Evolutionary conservation across 2,888 invertebrate genomes (phyloP), one percentile per base, ranked within the genome.

Genomic region (Eupithecia exiguata): DNA sequence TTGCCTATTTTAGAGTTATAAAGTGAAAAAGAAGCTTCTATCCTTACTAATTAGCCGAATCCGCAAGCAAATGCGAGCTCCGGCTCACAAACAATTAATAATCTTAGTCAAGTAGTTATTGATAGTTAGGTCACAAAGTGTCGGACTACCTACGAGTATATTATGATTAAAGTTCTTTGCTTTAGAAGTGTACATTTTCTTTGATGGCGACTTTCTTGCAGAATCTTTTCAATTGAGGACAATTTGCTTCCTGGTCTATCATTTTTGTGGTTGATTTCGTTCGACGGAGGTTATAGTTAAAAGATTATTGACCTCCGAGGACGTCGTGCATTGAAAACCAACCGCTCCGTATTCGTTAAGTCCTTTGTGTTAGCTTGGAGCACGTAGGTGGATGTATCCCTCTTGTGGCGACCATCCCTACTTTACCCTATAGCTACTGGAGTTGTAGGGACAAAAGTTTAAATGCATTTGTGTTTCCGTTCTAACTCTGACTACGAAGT

Each of bases 401-500:
- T 49, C n/a, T 25, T 53, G 21, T 53, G 21, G 18, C 53, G 4
- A 25, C 58, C 10, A 58, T 58, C 25, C 58, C 58, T 25, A 58
- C 58, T 58, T 25, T 58, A 58, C 58, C 58, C 49, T 53, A 53
- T 4, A 58, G 12, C 58, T 12, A 58, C 58, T 58, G 1, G 12
- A 58, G 58, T 21, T 53, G 21, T 25, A 25, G 21, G 58, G 1
- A 10, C 21, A 58, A 58, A 58, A 25, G 21, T 46, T 46, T 58
- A 58, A 58, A 58, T 58, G 58, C 21, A 58, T 58, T 58, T 25
- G 58, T 21, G 58, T 58, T 58, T 58, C 25, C 58, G 58, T 58
- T 58, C 58, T 10, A 68, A 66, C 63, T 69, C 69, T 68, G 74
- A 74, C 21, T 58, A 25, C 40, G 68, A 58, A 74, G 71, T 71